Evolutionary conservation across 2,113 vertebrate species (phyloP).

Genomic region (Hippocampus abdominalis): DNA sequence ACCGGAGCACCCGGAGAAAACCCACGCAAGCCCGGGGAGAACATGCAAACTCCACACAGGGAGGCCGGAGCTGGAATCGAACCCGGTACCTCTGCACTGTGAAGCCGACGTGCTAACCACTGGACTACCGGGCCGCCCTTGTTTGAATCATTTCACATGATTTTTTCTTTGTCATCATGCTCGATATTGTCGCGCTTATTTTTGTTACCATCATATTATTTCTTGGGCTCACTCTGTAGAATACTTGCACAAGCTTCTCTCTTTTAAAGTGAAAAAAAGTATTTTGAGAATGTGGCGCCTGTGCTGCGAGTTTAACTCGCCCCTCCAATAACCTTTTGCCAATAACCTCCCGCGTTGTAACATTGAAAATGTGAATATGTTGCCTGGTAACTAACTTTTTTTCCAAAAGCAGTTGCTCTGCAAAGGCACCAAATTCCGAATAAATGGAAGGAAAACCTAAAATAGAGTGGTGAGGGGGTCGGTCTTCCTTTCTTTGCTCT

Average conservation of each 20-base stretch:
- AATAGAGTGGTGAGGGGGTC: conserved; percentile 1
- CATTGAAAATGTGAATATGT: conserved; percentile 49
- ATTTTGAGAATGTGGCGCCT: background rate
- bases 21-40: no score
- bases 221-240: background rate
- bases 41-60: no score
- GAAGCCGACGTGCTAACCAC: no score
- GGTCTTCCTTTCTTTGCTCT: conserved; percentile 49
- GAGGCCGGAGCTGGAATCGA: no score
- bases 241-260: background rate
- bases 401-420: conserved; percentile 18
- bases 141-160: no score
- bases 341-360: conserved; percentile 35
- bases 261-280: background rate
- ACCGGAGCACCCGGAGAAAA: no score
- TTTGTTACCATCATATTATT: background rate
- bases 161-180: no score
- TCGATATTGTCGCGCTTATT: no score
- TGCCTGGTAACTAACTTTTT: conserved; percentile 57
- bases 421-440: conserved; percentile 27
- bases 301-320: background rate
- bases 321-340: conserved; percentile 36
- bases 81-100: no score
- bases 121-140: no score
- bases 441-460: conserved; percentile 11